These are phyloP conservation scores for Balearica regulorum DNA, from an alignment of 2,797 vertebrate species.

Conservation along the genomic window DNA sequence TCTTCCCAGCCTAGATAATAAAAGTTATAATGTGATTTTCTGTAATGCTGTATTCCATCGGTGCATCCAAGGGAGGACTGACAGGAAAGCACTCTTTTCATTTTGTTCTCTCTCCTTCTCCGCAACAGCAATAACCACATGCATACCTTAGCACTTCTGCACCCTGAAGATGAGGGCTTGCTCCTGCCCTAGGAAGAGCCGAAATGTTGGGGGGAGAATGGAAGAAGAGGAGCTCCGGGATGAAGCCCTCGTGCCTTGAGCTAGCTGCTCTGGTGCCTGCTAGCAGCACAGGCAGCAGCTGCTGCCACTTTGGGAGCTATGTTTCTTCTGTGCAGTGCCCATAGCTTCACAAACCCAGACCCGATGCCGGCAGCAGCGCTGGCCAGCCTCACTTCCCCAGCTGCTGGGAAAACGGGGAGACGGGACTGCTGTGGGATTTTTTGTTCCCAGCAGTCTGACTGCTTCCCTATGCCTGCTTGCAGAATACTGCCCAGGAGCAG, in stretches of 20 bases:
- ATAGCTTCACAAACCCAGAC: neutral
- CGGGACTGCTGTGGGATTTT: fast-evolving
- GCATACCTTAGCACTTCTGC: neutral
- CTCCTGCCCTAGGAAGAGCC: neutral
- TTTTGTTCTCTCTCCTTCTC: neutral
- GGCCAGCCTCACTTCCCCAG: neutral
- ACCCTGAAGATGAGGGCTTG: neutral
- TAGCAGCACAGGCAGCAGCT: fast-evolving
- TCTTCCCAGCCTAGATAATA: neutral
- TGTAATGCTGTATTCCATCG: neutral
- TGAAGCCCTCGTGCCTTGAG: neutral
- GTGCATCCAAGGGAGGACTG: neutral
- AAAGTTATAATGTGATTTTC: neutral
- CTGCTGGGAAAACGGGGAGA: neutral
- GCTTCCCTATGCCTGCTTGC: neutral
- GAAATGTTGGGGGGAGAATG: neutral
- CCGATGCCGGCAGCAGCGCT: fast-evolving
- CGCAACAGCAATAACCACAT: neutral
- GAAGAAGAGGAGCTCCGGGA: neutral
- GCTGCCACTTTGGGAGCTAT: neutral
- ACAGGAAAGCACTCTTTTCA: neutral
- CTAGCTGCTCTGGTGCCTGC: neutral
- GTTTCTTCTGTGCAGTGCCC: fast-evolving
- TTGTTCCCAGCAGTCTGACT: neutral
- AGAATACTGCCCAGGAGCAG: neutral